Base-by-base conservation (phyloP, 2,888 invertebrate genomes). In the Eudasyphora cyanicolor region DNA sequence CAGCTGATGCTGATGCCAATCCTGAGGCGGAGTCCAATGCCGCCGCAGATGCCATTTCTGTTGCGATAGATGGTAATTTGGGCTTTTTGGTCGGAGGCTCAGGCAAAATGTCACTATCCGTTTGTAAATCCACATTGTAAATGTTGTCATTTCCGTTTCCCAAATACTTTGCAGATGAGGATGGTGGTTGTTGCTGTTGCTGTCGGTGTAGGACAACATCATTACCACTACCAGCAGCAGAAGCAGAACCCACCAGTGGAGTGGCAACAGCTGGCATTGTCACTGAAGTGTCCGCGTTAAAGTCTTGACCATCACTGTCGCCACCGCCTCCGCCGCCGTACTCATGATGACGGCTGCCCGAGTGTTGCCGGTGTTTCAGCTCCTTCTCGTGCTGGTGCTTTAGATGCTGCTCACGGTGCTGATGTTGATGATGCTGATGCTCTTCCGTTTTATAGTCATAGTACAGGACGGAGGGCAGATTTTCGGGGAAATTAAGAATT, bases 361-460 rank as follows among this genome's bases (percentile, higher is more conserved):
- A 24, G 14, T 79, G 84, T 70, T 85, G 86, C 62, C 84, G 85
- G 19, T 83, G 85, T 71, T 86, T 85, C 67, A 86, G 73, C 73
- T 85, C 85, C 60, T 86, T 79, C 79, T 88, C 88, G 76, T 89
- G 87, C 86, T 89, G 89, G 84, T 89, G 90, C 83, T 89, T 87
- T 85, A 90, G 88, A 86, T 90, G 89, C 84, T 90, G 90, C 86
- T 90, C 90, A 86, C 88, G 88, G 86, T 90, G 88, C 79, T 89
- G 89, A 85, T 91, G 91, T 84, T 91, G 91, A 86, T 91, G 90
- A 83, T 91, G 89, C 67, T 90, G 90, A 86, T 91, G 91, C 87
- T 91, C 91, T 86, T 91, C 91, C 84, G 91, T 91, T 86, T 91
- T 91, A 87, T 91, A 91, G 85, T 91, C 91, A 76, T 91, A 91